Conservation (phyloP, 1,140 invertebrate genomes). For the Drosophila leontia region DNA sequence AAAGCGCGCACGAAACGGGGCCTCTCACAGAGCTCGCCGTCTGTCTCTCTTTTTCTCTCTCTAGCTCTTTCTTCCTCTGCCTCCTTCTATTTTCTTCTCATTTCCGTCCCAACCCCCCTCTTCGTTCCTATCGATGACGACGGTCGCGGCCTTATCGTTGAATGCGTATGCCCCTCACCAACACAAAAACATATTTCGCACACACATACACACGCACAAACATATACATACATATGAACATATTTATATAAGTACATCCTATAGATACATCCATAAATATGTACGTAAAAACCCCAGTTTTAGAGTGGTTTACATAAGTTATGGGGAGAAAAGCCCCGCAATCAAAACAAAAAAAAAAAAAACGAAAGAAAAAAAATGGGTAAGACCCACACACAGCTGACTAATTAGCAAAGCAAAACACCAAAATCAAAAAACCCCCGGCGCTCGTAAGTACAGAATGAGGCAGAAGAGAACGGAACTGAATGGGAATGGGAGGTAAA, state of each 20-base stretch:
- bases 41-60: slow-evolving; percentile 5
- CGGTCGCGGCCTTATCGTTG: slow-evolving; percentile 55
- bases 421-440: slow-evolving; percentile 31
- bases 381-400: slow-evolving; percentile 58
- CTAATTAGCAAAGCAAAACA: slow-evolving; percentile 62
- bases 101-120: background rate
- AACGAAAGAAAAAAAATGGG: slow-evolving; percentile 13
- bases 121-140: slow-evolving; percentile 41
- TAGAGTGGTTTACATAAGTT: slow-evolving; percentile 28
- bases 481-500: background rate
- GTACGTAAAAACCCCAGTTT: slow-evolving; percentile 3
- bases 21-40: slow-evolving; percentile 51
- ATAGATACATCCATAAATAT: background rate
- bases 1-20: slow-evolving; percentile 75
- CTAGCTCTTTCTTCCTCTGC: slow-evolving; percentile 25
- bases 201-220: background rate
- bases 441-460: slow-evolving; percentile 3
- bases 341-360: background rate
- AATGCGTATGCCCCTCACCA: slow-evolving; percentile 47
- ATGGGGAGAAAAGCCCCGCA: slow-evolving; percentile 13
- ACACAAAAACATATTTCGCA: slow-evolving; percentile 36
- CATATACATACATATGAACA: background rate
- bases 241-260: background rate
- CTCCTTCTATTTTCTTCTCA: slow-evolving; percentile 9
- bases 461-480: slow-evolving; percentile 13